phyloP scores from a whole-genome alignment of 2,113 vertebrate species.

The Donacobius atricapilla region DNA sequence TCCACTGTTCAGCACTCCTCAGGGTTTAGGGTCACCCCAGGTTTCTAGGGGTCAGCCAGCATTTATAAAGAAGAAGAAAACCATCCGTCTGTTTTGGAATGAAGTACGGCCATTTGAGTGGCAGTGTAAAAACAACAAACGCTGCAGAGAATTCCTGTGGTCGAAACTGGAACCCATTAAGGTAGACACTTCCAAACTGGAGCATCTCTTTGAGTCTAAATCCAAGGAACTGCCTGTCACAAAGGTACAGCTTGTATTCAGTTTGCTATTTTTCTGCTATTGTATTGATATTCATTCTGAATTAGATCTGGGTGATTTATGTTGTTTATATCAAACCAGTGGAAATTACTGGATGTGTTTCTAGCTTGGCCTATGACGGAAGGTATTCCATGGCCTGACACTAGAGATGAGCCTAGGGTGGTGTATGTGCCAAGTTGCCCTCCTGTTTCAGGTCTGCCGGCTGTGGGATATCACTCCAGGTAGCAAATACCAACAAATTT shows the following conservation, averaged over 20 bases:
- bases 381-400: conserved; percentile 1
- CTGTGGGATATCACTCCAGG: background rate
- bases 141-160: conserved; percentile 92
- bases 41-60: conserved; percentile 81
- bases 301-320: conserved; percentile 21
- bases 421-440: background rate
- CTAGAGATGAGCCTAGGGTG: background rate
- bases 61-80: conserved; percentile 98
- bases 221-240: conserved; percentile 96
- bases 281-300: conserved; percentile 32
- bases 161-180: conserved; percentile 94
- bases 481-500: background rate
- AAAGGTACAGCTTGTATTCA: conserved; percentile 79
- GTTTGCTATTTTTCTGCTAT: conserved; percentile 24
- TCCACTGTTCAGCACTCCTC: conserved; percentile 73
- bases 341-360: background rate
- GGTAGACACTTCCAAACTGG: conserved; percentile 93
- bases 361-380: background rate
- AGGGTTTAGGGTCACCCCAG: conserved; percentile 83
- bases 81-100: conserved; percentile 97
- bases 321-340: conserved; percentile 26
- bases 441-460: background rate
- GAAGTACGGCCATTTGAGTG: conserved; percentile 92
- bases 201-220: conserved; percentile 97
- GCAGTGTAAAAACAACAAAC: conserved; percentile 87